Evolutionary conservation across 2,888 invertebrate genomes (phyloP), one percentile per base, ranked within the genome.

Genomic region (Ditula angustiorana): DNA sequence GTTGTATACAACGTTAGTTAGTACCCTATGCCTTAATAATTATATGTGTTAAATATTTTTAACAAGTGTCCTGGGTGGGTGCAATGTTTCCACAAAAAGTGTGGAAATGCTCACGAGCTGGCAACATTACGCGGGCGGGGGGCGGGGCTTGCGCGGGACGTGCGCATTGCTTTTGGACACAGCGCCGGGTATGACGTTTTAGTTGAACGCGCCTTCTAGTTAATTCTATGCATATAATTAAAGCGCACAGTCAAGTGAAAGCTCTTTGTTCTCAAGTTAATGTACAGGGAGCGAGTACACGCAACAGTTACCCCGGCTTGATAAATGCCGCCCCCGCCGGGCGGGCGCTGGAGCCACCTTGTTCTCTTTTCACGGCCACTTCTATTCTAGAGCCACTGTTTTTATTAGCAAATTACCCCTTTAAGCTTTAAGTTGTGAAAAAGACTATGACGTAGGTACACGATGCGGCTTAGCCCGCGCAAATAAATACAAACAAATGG

Each of bases 181-280:
- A n/a, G n/a, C n/a, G n/a, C n/a, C n/a, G n/a, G n/a, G n/a, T n/a
- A n/a, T n/a, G n/a, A n/a, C n/a, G n/a, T n/a, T n/a, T n/a, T n/a
- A n/a, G n/a, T n/a, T n/a, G n/a, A n/a, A n/a, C n/a, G n/a, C n/a
- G n/a, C n/a, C n/a, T n/a, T n/a, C n/a, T n/a, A n/a, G n/a, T n/a
- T n/a, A n/a, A n/a, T n/a, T n/a, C n/a, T n/a, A n/a, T n/a, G n/a
- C n/a, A 8, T 41, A 16, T 63, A 63, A 58, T 58, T 52, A 63
- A 66, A 66, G 62, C 64, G 67, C 69, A 68, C 69, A 69, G 71
- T 69, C 68, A 67, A 69, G 68, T 73, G 69, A 75, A 75, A 76
- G 71, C 71, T 81, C 82, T 85, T 85, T 85, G 83, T 85, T 83
- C 79, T 71, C 70, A 68, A 70, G 68, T 44, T 63, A 16, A 35